Evolutionary conservation across 2,888 invertebrate species (phyloP).

Genomic region (Caenorhabditis imperialis): DNA sequence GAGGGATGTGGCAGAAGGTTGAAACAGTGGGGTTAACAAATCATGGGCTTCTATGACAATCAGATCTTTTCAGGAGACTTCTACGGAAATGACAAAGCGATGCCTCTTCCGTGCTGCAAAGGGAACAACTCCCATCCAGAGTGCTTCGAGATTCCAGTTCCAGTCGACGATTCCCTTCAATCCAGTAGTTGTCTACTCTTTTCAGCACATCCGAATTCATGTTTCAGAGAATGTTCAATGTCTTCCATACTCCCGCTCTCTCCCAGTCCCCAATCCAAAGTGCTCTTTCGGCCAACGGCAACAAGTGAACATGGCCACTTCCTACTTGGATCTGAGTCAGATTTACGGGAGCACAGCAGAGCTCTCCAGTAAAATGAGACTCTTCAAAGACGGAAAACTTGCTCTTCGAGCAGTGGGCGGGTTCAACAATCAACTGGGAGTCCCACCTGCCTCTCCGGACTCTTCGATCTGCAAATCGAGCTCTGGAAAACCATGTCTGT

Average conservation of each 20-base stretch:
- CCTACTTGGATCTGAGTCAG: slow-evolving; percentile 86
- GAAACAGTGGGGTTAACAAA: neutral
- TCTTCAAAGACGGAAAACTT: slow-evolving; percentile 80
- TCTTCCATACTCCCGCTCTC: slow-evolving; percentile 71
- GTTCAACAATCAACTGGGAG: slow-evolving; percentile 41
- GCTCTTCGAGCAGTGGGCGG: slow-evolving; percentile 60
- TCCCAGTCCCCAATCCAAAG: slow-evolving; percentile 70
- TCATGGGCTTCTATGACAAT: no score
- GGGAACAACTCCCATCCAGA: slow-evolving; percentile 68
- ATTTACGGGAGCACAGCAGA: slow-evolving; percentile 92
- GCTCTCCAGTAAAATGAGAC: slow-evolving; percentile 85
- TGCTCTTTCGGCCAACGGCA: slow-evolving; percentile 82
- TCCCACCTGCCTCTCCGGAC: slow-evolving; percentile 48
- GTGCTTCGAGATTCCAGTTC: slow-evolving; percentile 69
- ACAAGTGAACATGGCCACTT: slow-evolving; percentile 93
- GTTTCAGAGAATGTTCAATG: slow-evolving; percentile 60
- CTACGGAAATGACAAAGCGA: slow-evolving; percentile 82
- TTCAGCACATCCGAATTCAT: neutral
- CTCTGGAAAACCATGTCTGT: slow-evolving; percentile 64
- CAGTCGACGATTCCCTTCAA: slow-evolving; percentile 82
- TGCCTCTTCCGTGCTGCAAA: slow-evolving; percentile 73
- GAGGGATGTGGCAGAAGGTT: neutral
- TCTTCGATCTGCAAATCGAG: slow-evolving; percentile 37
- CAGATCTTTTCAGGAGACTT: slow-evolving; percentile 48
- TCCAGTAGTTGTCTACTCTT: neutral